These are phyloP conservation scores for Microcebus murinus DNA, from an alignment of 2,113 vertebrate genomes.

Conservation along the genomic window DNA sequence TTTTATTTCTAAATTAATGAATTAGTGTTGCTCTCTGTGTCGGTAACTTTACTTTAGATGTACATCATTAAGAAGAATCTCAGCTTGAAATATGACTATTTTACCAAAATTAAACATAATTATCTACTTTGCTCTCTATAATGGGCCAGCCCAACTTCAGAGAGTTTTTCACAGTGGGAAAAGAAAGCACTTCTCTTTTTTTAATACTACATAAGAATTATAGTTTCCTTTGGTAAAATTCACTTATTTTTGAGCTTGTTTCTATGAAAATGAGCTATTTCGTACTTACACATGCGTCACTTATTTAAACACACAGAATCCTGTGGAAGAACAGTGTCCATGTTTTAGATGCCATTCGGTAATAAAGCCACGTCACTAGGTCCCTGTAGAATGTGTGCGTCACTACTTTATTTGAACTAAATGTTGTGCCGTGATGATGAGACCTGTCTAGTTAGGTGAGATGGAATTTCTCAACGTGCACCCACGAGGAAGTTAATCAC, in stretches of 20 bases:
- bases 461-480: background rate
- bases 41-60: background rate
- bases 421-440: background rate
- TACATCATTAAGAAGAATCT: background rate
- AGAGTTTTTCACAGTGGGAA: background rate
- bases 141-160: background rate
- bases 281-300: background rate
- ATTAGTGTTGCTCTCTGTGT: background rate
- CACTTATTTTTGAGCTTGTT: background rate
- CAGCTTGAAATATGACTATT: background rate
- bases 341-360: background rate
- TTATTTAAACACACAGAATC: background rate
- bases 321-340: background rate
- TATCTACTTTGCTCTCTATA: background rate
- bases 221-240: background rate
- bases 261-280: background rate
- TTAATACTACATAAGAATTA: background rate
- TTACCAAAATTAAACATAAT: background rate
- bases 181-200: background rate
- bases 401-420: background rate
- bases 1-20: slow-evolving; percentile 14
- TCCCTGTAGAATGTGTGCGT: background rate
- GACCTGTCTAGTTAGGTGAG: background rate
- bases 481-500: background rate
- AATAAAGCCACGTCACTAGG: background rate